Base-by-base conservation (phyloP, 2,888 invertebrate species). In the Cotesia congregata region DNA sequence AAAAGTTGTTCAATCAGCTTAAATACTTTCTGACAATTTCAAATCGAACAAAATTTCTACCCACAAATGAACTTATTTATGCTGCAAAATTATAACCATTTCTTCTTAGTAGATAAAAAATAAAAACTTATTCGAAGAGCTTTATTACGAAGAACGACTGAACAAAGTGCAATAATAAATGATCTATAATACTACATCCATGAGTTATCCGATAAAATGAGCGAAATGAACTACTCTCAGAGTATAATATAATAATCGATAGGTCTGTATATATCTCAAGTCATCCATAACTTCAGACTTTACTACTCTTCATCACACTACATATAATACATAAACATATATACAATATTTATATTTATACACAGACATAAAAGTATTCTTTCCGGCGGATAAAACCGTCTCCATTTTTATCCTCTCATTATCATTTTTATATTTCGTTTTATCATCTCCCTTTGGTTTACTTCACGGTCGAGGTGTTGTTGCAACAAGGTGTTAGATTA, bases 401-500 rank as follows among this genome's bases (percentile, higher is more conserved):
- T 65, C 20, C 65, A 65, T 65, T 65, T 77, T 73, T 77, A 78
- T 73, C 71, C 69, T 70, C 78, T 77, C n/a, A 62, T 73, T 76
- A 76, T 64, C 40, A 65, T 68, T 72, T 65, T 67, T 61, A 67
- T 65, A 7, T 62, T 68, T 12, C 67, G 7, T 59, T 76, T 73
- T 40, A 39, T 38, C 67, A 39, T n/a, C 64, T 9, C 9, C 71
- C 20, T 70, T 71, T 40, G 67, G 65, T 64, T 75, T 79, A 78
- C 79, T 80, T 80, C 80, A 79, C 80, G 82, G 83, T 80, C 80
- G 85, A 88, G 87, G 86, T 88, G 87, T 88, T 88, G 87, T 88
- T 88, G 86, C 87, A 88, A 88, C 88, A 88, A 89, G 88, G 88
- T 88, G 88, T 89, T 89, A 89, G 89, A 89, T 89, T 89, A 89